Base-by-base conservation (phyloP, 2,888 invertebrate species). In the Torymus auratus region DNA sequence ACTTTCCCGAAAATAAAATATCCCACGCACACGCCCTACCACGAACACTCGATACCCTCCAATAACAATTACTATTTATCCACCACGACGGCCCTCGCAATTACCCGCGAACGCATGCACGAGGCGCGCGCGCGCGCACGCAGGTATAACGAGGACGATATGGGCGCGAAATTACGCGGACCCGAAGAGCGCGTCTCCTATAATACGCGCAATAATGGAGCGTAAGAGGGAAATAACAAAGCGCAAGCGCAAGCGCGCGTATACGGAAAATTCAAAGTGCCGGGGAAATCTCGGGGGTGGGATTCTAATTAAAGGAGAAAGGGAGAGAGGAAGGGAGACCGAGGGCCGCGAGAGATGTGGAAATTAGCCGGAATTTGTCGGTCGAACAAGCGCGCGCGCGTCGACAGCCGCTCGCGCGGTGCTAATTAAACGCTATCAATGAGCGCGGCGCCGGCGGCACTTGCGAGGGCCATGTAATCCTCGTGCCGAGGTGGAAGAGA, bases 321-420 rank as follows among this genome's bases (percentile, higher is more conserved):
- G 41, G 7, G 41, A 20, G 41, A 7, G 7, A 10, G 41, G 41
- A 41, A 10, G 7, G 41, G 7, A 3, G 28, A 41, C 7, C 41
- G 41, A 86, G 86, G 86, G 86, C 85, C 69, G 20, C 14, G 83
- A 85, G 87, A 41, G 41, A 41, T 85, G 87, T 85, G 86, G 88
- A 87, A 88, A 88, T 89, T 88, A 88, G 88, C 84, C 83, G 86
- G 84, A 87, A 89, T 88, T 89, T 87, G 88, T 87, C 87, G 88
- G 86, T 86, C 85, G 84, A 84, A 84, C 82, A 82, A 15, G 62
- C 62, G 77, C 62, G 69, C 67, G 79, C 77, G 78, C 81, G 83
- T 84, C 83, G 83, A 84, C 84, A 82, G 78, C 41, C 41, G 41
- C 41, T 41, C 41, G 41, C 60, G 15, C 71, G 70, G 83, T 79